Conservation (phyloP, 2,888 invertebrate species). For the Eugnorisma glareosa region DNA sequence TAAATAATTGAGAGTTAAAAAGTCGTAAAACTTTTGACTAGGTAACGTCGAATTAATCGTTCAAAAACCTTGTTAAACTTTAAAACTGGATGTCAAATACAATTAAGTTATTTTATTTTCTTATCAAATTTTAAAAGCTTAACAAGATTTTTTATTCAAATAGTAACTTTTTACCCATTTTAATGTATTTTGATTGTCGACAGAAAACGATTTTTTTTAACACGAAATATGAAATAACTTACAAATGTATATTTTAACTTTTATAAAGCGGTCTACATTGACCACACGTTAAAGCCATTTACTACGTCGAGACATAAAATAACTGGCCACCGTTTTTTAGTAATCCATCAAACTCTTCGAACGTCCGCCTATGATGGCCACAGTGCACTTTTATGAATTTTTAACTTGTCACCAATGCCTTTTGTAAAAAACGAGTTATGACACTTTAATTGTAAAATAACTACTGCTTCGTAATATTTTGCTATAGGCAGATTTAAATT, state of each 20-base stretch:
- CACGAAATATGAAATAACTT: not conserved
- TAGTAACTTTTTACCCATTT: not conserved
- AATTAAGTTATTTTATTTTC: not conserved
- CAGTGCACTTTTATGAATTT: constrained; percentile 13
- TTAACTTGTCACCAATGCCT: not conserved
- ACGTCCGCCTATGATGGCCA: not conserved
- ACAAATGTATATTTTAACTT: not conserved
- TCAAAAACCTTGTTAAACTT: not conserved
- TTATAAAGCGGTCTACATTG: not conserved
- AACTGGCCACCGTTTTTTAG: constrained; percentile 6
- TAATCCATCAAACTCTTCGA: constrained; percentile 6
- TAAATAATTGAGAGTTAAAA: not conserved
- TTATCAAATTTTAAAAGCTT: not conserved
- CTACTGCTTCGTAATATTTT: not conserved
- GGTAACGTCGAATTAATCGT: not conserved
- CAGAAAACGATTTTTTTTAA: not conserved
- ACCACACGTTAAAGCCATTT: constrained; percentile 11
- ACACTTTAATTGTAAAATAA: not conserved
- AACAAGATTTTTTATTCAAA: not conserved
- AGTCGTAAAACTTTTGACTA: not conserved
- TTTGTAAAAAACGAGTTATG: not conserved
- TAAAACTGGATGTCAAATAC: not conserved
- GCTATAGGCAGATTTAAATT: not conserved
- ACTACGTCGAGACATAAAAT: not conserved
- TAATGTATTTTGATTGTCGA: not conserved